Base-by-base conservation (phyloP, 2,797 vertebrate species). In the Petrocephalus schoutedeni region DNA sequence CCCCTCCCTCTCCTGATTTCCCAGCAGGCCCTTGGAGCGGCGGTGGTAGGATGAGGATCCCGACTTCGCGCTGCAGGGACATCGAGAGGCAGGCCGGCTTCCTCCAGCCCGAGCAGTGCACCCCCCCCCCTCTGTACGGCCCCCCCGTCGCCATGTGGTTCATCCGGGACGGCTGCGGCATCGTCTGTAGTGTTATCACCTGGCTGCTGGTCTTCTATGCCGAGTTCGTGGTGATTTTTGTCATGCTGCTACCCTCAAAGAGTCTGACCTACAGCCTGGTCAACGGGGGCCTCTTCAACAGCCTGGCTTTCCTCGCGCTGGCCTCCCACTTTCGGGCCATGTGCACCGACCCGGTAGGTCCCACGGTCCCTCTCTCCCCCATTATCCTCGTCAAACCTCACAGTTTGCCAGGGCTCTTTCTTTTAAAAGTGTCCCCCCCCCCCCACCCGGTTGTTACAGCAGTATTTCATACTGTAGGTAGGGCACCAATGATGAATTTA, bases 301-400 rank as follows among this genome's bases (percentile, higher is more conserved):
- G 93, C 59, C 94, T 99, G 93, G 97, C 97, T 91, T 98, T 99
- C 93, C 93, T 99, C 5, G 98, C 98, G 90, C 94, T 99, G 88
- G 97, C 98, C 28, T 99, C 98, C 36, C 98, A 99, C 93, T 95
- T 97, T 92, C 96, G 98, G 91, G 98, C 98, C 91, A 99, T 99
- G 98, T 97, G 98, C 94, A 98, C 98, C 82, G 98, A 99, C 92
- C 98, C 98, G 86, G 98, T 99, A 95, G 96, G 98, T 97, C 92
- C 89, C 67, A 89, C 8, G 16, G 6, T 36, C 64, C 12, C 14
- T 71, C 64, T 36, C 64, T 36, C 32, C 61, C 32, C 61, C 0
- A 14, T 67, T 14, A 32, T 14, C 23, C 28, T 67, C 1, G 10
- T 67, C 61, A 32, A 5, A 64, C 23, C 21, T 64, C 8, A 23